These are phyloP conservation scores for Odontamblyopus lacepedii DNA, from an alignment of 2,797 vertebrate genomes.

Conservation along the genomic window DNA sequence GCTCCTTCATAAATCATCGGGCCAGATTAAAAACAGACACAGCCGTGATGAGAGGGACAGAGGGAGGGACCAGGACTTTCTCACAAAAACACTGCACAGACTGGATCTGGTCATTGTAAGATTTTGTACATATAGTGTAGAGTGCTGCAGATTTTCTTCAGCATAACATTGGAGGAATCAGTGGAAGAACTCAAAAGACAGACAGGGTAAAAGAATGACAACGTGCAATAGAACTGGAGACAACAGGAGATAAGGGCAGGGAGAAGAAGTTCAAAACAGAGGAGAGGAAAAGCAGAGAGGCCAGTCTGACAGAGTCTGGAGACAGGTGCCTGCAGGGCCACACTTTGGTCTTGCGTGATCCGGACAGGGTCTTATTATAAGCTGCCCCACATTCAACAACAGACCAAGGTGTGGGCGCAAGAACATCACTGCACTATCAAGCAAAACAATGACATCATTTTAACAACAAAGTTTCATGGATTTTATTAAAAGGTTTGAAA, in stretches of 20 bases:
- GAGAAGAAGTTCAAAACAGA: slow-evolving; percentile 24
- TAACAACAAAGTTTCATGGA: not conserved
- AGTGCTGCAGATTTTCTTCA: too few species aligned
- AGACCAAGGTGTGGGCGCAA: slow-evolving; percentile 1
- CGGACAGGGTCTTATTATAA: slow-evolving; percentile 40
- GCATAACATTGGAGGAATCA: slow-evolving; percentile 37
- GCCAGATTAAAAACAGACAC: slow-evolving; percentile 96
- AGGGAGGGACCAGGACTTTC: slow-evolving; percentile 56
- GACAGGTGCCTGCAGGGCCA: slow-evolving; percentile 34
- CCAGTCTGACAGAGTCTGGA: slow-evolving; percentile 31
- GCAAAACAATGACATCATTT: not conserved
- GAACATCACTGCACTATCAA: not conserved
- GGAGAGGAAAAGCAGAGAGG: slow-evolving; percentile 27
- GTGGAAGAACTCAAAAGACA: slow-evolving; percentile 39
- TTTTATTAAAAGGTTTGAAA: not conserved
- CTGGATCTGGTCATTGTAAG: slow-evolving; percentile 10
- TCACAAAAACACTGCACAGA: slow-evolving; percentile 22
- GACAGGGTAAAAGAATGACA: slow-evolving; percentile 27
- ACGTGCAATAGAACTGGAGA: slow-evolving; percentile 19
- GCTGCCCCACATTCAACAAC: slow-evolving; percentile 16
- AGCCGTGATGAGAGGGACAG: slow-evolving; percentile 82
- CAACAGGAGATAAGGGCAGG: not conserved
- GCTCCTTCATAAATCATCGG: slow-evolving; percentile 94
- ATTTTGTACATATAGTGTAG: too few species aligned
- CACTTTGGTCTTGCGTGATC: slow-evolving; percentile 30